Base-by-base conservation (phyloP, 1,140 invertebrate genomes). In the Leptinotarsa undecemlineata region DNA sequence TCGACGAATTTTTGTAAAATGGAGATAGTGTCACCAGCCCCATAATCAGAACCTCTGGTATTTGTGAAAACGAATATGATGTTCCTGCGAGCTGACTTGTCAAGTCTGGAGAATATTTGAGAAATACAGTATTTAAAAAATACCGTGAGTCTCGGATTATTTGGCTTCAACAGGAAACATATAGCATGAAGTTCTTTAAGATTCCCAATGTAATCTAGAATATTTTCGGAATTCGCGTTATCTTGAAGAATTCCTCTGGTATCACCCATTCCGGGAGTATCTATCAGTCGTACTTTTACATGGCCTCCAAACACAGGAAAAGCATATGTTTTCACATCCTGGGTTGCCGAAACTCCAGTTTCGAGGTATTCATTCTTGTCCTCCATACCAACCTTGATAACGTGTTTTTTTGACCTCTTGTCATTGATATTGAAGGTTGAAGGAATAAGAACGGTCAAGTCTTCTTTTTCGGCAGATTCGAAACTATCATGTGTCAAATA, bases 51-150 rank as follows among this genome's bases (percentile, higher is more conserved):
- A 8, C 79, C 78, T 68, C 80, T 76, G 11, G 79, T 77, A 74
- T 80, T 79, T 5, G 82, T 84, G 69, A 83, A 84, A 47, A 82
- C 21, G 71, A 84, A 84, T 3, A 80, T 66, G 26, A 84, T 78
- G 72, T 84, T 84, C 4, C 74, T 62, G 20, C 71, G 72, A 3
- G 82, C 81, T 1, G 77, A 78, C 70, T 80, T 80, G 14, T 84
- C 80, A 57, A 84, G 74, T 60, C 80, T 72, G 1, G 81, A 81
- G 14, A 84, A 72, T n/a, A 84, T 75, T 69, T 84, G 80, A 48
- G 77, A 78, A 19, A 84, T 75, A 61, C 82, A 84, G 51, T 80
- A 84, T 48, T 83, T 72, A 72, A 84, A 83, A n/a, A 73, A 72
- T 2, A 80, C 76, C 48, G 66, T 80, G 17, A 78, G 48, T 57